Evolutionary conservation across 2,888 invertebrate genomes (phyloP).

Genomic region (Lasius fuliginosus): DNA sequence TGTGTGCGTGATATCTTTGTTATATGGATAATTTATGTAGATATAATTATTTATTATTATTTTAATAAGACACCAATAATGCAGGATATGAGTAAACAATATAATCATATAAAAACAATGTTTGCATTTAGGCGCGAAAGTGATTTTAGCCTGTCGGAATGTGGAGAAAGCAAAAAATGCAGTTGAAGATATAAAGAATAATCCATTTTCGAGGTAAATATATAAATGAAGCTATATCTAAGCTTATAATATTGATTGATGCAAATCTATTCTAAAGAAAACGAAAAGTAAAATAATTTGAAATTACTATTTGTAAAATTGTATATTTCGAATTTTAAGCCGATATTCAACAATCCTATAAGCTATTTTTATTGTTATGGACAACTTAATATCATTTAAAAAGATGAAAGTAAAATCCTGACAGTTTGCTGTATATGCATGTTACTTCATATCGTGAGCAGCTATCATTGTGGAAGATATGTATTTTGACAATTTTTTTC

Average conservation of each 20-base stretch:
- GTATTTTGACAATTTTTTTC: too few species aligned
- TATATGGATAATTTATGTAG: background rate
- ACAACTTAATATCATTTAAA: too few species aligned
- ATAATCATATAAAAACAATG: background rate
- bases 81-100: background rate
- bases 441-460: too few species aligned
- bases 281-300: background rate
- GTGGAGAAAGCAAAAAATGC: slow-evolving; percentile 85
- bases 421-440: too few species aligned
- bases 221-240: background rate
- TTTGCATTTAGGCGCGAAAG: slow-evolving; percentile 78
- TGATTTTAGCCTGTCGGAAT: slow-evolving; percentile 87
- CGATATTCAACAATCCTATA: too few species aligned
- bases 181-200: slow-evolving; percentile 83
- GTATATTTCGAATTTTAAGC: too few species aligned
- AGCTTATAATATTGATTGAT: background rate
- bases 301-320: background rate
- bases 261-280: background rate
- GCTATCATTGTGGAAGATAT: too few species aligned
- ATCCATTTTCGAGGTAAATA: slow-evolving; percentile 77
- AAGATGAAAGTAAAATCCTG: too few species aligned
- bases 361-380: too few species aligned
- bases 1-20: background rate
- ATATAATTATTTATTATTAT: background rate
- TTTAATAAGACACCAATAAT: background rate